Conservation (phyloP, 2,797 vertebrate genomes). For the Chanos chanos region DNA sequence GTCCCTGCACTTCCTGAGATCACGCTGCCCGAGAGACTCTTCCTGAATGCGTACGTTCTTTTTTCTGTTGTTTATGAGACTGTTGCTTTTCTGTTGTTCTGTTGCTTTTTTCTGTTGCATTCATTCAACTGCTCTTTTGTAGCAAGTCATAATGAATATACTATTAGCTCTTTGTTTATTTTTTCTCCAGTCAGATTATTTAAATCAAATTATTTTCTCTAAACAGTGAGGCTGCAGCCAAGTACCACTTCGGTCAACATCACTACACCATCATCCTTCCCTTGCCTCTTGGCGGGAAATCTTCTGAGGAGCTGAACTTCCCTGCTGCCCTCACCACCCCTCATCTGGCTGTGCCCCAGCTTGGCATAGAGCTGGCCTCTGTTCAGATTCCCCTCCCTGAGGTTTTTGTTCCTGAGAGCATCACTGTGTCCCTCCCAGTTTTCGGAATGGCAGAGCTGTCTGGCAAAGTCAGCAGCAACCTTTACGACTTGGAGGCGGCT, state of each 20-base stretch:
- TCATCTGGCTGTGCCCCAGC: slow-evolving; percentile 63
- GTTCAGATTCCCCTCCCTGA: slow-evolving; percentile 74
- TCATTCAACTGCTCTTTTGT: too few species aligned
- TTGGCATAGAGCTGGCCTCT: slow-evolving; percentile 75
- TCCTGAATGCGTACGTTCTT: slow-evolving; percentile 80
- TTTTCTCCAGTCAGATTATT: neutral
- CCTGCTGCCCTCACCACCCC: slow-evolving; percentile 74
- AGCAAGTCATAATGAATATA: too few species aligned
- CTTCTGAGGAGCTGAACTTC: slow-evolving; percentile 73
- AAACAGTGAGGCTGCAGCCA: slow-evolving; percentile 77
- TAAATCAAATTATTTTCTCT: slow-evolving; percentile 12
- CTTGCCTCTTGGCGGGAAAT: slow-evolving; percentile 84
- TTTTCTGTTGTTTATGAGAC: neutral
- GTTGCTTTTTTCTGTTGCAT: neutral
- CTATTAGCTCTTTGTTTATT: neutral
- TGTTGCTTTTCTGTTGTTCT: too few species aligned
- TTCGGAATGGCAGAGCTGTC: slow-evolving; percentile 78
- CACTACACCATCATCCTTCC: slow-evolving; percentile 73
- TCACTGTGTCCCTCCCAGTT: slow-evolving; percentile 75
- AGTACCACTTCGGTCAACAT: slow-evolving; percentile 77
- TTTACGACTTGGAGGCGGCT: slow-evolving; percentile 82
- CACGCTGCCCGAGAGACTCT: slow-evolving; percentile 82
- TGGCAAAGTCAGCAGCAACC: slow-evolving; percentile 79
- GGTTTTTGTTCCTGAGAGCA: slow-evolving; percentile 73
- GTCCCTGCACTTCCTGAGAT: slow-evolving; percentile 74